These are phyloP conservation scores for Micrasema longulum DNA, from an alignment of 1,140 invertebrate genomes.

Conservation along the genomic window DNA sequence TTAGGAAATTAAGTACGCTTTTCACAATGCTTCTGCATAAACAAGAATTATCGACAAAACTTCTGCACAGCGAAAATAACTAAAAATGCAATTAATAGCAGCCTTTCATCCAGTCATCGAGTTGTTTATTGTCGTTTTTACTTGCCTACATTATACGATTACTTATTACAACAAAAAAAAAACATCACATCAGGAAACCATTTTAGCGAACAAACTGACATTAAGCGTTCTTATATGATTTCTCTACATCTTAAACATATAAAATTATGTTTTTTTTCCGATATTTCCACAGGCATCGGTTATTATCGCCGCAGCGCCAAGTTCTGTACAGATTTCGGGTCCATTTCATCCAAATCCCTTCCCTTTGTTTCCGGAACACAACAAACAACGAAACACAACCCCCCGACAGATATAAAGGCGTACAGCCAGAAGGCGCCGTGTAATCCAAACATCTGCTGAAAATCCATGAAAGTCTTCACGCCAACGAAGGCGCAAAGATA, in stretches of 20 bases:
- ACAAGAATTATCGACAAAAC: too few species aligned
- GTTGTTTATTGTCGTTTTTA: too few species aligned
- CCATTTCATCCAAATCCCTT: slow-evolving; percentile 89
- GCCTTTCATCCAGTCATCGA: too few species aligned
- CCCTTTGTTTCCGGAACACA: slow-evolving; percentile 94
- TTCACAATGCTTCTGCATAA: too few species aligned
- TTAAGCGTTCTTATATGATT: not conserved
- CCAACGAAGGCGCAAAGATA: slow-evolving; percentile 92
- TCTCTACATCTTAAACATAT: not conserved
- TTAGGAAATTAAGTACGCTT: too few species aligned
- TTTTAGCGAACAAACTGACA: too few species aligned
- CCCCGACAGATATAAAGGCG: slow-evolving; percentile 85
- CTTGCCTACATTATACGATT: too few species aligned
- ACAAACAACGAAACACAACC: slow-evolving; percentile 86
- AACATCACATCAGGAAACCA: too few species aligned
- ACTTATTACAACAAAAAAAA: too few species aligned
- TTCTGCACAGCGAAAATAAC: too few species aligned
- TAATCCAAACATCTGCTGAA: slow-evolving; percentile 81
- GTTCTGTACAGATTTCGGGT: slow-evolving; percentile 74
- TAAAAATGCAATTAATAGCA: too few species aligned
- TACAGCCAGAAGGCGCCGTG: slow-evolving; percentile 93
- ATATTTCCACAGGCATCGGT: too few species aligned
- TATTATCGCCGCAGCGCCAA: slow-evolving; percentile 57
- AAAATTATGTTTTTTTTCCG: not conserved
- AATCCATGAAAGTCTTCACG: slow-evolving; percentile 90